phyloP scores from a whole-genome alignment of 2,113 vertebrate species.

The Calyptomena viridis region DNA sequence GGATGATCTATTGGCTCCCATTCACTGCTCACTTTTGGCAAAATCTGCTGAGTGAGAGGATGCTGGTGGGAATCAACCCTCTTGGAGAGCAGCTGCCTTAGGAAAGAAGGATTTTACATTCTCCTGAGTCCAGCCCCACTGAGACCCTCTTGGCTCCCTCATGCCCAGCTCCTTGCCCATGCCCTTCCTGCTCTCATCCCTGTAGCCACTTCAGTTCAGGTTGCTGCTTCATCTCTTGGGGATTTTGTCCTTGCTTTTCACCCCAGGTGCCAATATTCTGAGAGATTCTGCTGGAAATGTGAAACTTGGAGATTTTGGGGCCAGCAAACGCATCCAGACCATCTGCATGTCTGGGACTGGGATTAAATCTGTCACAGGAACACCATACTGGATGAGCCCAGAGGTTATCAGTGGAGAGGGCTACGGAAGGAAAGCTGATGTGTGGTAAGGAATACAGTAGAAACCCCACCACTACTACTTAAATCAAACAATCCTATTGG shows the following conservation, averaged over 20 bases:
- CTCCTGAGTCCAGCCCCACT: background rate
- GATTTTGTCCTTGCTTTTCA: background rate
- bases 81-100: background rate
- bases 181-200: background rate
- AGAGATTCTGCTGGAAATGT: conserved; percentile 90
- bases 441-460: conserved; percentile 80
- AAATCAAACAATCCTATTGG: background rate
- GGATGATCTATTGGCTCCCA: background rate
- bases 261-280: conserved; percentile 90
- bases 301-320: conserved; percentile 92
- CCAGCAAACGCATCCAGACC: conserved; percentile 93
- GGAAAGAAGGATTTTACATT: background rate
- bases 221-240: background rate
- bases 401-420: conserved; percentile 94
- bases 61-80: background rate
- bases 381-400: conserved; percentile 94
- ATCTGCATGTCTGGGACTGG: conserved; percentile 94
- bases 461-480: background rate
- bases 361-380: conserved; percentile 92
- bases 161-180: background rate
- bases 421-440: conserved; percentile 89
- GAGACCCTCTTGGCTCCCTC: background rate
- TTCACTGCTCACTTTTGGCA: background rate
- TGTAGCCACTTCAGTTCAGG: background rate
- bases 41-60: background rate